Evolutionary conservation across 1,140 invertebrate species (phyloP).

Genomic region (Rhynchophorus ferrugineus): DNA sequence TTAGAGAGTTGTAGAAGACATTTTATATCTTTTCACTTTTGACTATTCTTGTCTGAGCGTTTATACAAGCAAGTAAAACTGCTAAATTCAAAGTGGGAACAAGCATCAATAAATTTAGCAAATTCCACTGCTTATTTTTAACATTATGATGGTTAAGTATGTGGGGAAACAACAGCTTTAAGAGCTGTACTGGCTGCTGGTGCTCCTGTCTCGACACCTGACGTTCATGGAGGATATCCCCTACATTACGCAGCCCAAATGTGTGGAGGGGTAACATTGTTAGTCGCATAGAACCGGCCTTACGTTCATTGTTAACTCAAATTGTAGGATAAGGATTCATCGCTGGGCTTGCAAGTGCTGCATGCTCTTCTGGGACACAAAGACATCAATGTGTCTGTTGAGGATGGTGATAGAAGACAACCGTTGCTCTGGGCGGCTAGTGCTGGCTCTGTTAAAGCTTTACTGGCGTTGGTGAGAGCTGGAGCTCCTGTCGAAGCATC

Average conservation of each 20-base stretch:
- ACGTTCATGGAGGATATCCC: constrained; percentile 90
- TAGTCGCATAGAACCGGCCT: background rate
- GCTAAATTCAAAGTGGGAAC: too few relatives aligned
- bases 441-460: constrained; percentile 86
- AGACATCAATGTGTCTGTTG: constrained; percentile 71
- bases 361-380: constrained; percentile 71
- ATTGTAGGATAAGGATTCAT: constrained; percentile 37
- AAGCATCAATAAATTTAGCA: too few relatives aligned
- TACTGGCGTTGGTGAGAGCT: constrained; percentile 77
- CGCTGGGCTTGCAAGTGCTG: constrained; percentile 70
- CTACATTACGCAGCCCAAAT: constrained; percentile 97
- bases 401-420: constrained; percentile 85
- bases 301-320: background rate
- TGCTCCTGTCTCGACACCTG: constrained; percentile 75
- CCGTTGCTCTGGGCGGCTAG: constrained; percentile 95
- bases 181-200: constrained; percentile 76
- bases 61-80: too few relatives aligned
- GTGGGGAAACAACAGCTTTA: constrained; percentile 81
- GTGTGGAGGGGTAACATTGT: constrained; percentile 62
- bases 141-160: too few relatives aligned
- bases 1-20: too few relatives aligned
- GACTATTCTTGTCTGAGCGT: too few relatives aligned
- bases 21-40: too few relatives aligned
- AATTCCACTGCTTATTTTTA: too few relatives aligned
- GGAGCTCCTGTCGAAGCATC: constrained; percentile 41